Evolutionary conservation across 2,888 invertebrate genomes (phyloP).

Genomic region (Yponomeuta malinellus): DNA sequence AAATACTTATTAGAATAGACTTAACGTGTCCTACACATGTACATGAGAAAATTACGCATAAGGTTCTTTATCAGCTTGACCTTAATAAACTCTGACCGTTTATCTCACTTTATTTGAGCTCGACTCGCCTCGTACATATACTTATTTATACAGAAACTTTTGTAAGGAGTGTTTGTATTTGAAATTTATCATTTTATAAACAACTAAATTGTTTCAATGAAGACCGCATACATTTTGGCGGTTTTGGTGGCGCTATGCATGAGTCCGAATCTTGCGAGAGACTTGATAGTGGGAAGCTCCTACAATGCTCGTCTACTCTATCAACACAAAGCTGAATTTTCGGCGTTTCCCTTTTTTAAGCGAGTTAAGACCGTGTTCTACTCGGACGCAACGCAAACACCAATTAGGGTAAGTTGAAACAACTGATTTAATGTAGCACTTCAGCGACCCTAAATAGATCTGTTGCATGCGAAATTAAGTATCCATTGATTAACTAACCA

Average conservation of each 20-base stretch:
- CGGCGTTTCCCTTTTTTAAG: conserved; percentile 49
- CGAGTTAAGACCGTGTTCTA: conserved; percentile 55
- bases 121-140: too few relatives aligned
- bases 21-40: too few relatives aligned
- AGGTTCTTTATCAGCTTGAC: not conserved
- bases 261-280: conserved; percentile 29
- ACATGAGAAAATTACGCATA: not conserved
- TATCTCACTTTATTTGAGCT: too few relatives aligned
- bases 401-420: conserved; percentile 37
- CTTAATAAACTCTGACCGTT: not conserved
- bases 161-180: not conserved
- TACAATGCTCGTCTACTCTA: conserved; percentile 40
- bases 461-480: too few relatives aligned
- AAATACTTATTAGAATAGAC: too few relatives aligned
- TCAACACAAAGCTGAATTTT: conserved; percentile 50
- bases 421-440: not conserved
- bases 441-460: too few relatives aligned
- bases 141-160: not conserved
- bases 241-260: not conserved
- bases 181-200: not conserved
- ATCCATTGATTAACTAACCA: too few relatives aligned
- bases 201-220: not conserved
- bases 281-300: conserved; percentile 47
- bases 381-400: conserved; percentile 41
- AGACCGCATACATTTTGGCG: not conserved